phyloP scores from a whole-genome alignment of 2,797 vertebrate genomes.

The Squalus acanthias region DNA sequence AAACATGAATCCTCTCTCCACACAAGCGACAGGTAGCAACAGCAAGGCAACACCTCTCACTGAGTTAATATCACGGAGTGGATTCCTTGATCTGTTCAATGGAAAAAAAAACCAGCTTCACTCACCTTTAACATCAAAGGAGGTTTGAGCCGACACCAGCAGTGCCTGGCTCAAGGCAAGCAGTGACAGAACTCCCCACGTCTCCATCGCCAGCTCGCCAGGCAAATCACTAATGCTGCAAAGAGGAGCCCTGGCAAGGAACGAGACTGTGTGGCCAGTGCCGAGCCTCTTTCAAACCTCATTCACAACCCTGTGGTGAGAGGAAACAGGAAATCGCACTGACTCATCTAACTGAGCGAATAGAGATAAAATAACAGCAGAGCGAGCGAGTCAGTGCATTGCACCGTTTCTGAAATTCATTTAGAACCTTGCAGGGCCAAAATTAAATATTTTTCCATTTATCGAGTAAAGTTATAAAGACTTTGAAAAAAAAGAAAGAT shows the following conservation, averaged over 20 bases:
- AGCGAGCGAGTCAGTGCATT: neutral
- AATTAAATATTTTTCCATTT: neutral
- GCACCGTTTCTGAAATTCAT: neutral
- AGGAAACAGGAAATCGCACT: slow-evolving; percentile 23
- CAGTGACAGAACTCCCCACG: neutral
- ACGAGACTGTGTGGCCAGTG: neutral
- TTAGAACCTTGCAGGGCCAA: too few relatives aligned
- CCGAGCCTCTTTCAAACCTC: neutral
- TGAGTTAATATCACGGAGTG: neutral
- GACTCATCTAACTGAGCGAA: neutral
- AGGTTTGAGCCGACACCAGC: slow-evolving; percentile 43
- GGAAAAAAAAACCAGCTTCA: slow-evolving; percentile 26
- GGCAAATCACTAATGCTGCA: neutral
- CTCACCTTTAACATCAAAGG: slow-evolving; percentile 49
- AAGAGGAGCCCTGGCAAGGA: neutral
- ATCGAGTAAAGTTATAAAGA: neutral
- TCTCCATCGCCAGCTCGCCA: neutral
- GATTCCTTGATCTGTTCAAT: neutral
- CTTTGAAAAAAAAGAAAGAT: neutral
- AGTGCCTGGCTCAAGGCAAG: slow-evolving; percentile 40
- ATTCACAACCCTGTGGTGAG: neutral
- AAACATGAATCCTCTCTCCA: neutral
- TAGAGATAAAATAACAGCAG: neutral
- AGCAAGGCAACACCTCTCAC: neutral
- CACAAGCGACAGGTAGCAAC: neutral